phyloP scores from a whole-genome alignment of 2,113 vertebrate species.

The Limnothrissa miodon region DNA sequence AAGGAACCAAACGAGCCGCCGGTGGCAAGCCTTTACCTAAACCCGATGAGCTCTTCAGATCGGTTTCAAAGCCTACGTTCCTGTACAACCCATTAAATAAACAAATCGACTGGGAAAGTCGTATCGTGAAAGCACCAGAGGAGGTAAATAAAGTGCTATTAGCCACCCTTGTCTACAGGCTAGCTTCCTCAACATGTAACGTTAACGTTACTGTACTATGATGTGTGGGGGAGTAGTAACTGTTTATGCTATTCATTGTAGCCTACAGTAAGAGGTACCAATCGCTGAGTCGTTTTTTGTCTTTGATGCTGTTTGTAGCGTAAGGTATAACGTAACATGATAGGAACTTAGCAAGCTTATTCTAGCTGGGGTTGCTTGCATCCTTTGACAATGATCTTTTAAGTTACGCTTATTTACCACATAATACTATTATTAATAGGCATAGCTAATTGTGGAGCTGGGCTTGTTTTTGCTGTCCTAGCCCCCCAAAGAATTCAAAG shows the following conservation, averaged over 20 bases:
- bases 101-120: slow-evolving; percentile 91
- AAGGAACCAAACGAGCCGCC: slow-evolving; percentile 52
- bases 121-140: slow-evolving; percentile 84
- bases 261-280: too few species aligned
- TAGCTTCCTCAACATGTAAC: not conserved
- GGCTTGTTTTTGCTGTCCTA: not conserved
- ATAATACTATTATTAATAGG: too few species aligned
- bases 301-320: not conserved
- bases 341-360: not conserved
- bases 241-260: too few species aligned
- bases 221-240: too few species aligned
- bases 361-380: not conserved
- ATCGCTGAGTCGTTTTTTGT: too few species aligned
- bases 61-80: slow-evolving; percentile 86
- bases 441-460: not conserved
- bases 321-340: too few species aligned
- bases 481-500: slow-evolving; percentile 78
- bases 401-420: not conserved
- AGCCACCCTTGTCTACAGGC: not conserved
- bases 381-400: not conserved
- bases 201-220: too few species aligned
- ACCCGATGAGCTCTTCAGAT: slow-evolving; percentile 86
- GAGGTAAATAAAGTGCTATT: slow-evolving; percentile 71
- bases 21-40: slow-evolving; percentile 67
- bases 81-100: slow-evolving; percentile 89